These are phyloP conservation scores for Acanthisitta chloris DNA, from an alignment of 2,113 vertebrate genomes.

Conservation along the genomic window DNA sequence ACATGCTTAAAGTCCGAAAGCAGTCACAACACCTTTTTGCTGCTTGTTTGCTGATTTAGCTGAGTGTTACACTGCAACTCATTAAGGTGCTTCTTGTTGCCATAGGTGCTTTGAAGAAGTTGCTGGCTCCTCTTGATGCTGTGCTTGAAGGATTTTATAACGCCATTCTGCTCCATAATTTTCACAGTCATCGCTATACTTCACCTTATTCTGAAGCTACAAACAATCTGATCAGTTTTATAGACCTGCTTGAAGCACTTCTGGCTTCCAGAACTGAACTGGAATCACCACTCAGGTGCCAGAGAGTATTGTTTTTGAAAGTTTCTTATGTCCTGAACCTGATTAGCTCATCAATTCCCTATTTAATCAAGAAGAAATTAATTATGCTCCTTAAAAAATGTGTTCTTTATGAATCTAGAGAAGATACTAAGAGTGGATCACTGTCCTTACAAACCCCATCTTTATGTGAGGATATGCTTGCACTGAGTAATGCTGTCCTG, in stretches of 20 bases:
- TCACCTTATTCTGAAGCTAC: not conserved
- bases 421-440: conserved; percentile 72
- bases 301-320: conserved; percentile 72
- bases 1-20: not conserved
- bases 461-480: conserved; percentile 55
- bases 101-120: conserved; percentile 71
- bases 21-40: not conserved
- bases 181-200: not conserved
- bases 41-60: not conserved
- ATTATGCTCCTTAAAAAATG: conserved; percentile 85
- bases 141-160: conserved; percentile 73
- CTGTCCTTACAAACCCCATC: not conserved
- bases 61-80: not conserved
- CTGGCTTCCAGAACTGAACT: conserved; percentile 65
- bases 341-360: conserved; percentile 59
- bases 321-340: conserved; percentile 62
- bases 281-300: conserved; percentile 58
- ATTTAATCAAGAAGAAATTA: conserved; percentile 78
- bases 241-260: conserved; percentile 85
- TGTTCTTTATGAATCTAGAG: conserved; percentile 78
- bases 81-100: not conserved
- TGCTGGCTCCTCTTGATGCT: conserved; percentile 77
- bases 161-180: conserved; percentile 59
- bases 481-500: conserved; percentile 71
- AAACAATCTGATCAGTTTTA: conserved; percentile 68